A percentile compares a stretch with the other conserved stretches of the same genome.
phyloP scores from a whole-genome alignment of 2,113 vertebrate species.

The Hippocampus zosterae region DNA sequence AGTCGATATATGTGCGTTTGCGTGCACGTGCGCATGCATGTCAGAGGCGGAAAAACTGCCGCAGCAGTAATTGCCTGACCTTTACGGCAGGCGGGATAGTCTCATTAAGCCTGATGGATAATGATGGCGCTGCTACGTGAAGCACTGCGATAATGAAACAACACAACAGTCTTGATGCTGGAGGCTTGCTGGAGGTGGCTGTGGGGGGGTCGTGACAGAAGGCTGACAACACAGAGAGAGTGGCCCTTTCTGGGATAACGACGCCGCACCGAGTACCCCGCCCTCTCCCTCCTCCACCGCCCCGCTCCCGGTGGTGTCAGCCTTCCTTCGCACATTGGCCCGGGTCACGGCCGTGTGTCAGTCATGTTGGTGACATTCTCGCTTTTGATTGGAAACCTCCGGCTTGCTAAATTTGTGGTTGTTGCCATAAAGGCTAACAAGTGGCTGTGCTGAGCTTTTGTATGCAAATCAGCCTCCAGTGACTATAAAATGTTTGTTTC shows the following conservation, averaged over 20 bases:
- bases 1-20: constrained; percentile 18
- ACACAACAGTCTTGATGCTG: constrained; percentile 67
- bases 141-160: constrained; percentile 98
- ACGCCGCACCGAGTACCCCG: constrained; percentile 57
- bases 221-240: constrained; percentile 64
- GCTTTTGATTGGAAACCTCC: constrained; percentile 52
- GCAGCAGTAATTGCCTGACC: constrained; percentile 97
- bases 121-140: constrained; percentile 86
- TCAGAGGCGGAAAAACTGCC: constrained; percentile 2
- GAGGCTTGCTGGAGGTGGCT: constrained; percentile 18
- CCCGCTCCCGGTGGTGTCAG: constrained; percentile 37
- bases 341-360: background rate
- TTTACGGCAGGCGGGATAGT: constrained; percentile 91
- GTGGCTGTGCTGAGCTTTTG: constrained; percentile 19
- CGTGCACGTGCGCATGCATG: constrained; percentile 20
- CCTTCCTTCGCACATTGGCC: background rate
- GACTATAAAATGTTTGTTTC: background rate
- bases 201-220: constrained; percentile 53
- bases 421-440: constrained; percentile 26
- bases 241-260: constrained; percentile 58
- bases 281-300: constrained; percentile 50
- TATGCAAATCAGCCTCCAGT: constrained; percentile 31
- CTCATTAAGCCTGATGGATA: constrained; percentile 98
- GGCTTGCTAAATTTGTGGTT: constrained; percentile 31
- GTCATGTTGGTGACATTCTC: constrained; percentile 29